A percentile compares a stretch with the other conserved stretches of the same genome.
phyloP scores from a whole-genome alignment of 2,797 vertebrate species.

The Poeciliopsis presidionis region DNA sequence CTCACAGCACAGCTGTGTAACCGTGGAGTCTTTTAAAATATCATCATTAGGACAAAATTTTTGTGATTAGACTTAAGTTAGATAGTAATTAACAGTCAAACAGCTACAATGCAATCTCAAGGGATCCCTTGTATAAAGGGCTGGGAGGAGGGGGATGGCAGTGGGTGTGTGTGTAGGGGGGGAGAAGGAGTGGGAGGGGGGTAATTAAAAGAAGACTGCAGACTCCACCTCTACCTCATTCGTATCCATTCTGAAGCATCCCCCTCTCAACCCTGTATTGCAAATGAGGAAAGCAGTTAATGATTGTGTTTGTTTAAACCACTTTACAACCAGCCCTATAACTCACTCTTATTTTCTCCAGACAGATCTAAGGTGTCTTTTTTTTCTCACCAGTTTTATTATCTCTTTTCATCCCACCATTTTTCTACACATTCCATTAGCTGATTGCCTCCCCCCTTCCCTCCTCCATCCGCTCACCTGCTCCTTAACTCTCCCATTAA shows the following conservation, averaged over 20 bases:
- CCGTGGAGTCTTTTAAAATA: conserved; percentile 37
- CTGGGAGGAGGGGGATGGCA: background rate
- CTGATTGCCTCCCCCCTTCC: conserved; percentile 73
- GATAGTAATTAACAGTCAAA: conserved; percentile 79
- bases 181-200: conserved; percentile 5
- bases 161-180: background rate
- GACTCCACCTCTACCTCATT: conserved; percentile 39
- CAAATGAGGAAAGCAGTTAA: conserved; percentile 74
- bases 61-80: conserved; percentile 72
- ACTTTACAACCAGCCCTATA: conserved; percentile 56
- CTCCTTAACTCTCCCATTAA: conserved; percentile 64
- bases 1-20: conserved; percentile 39
- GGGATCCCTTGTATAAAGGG: conserved; percentile 39
- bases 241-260: conserved; percentile 17
- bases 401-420: conserved; percentile 50
- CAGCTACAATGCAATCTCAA: conserved; percentile 61
- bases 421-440: conserved; percentile 78
- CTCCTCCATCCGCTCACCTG: conserved; percentile 38
- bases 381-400: conserved; percentile 28
- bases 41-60: conserved; percentile 65
- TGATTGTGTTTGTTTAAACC: conserved; percentile 71
- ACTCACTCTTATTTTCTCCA: conserved; percentile 56
- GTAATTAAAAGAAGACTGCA: conserved; percentile 80
- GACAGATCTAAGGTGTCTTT: conserved; percentile 30
- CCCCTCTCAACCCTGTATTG: conserved; percentile 44